Conservation (phyloP, 2,113 vertebrate species). For the Rattus rattus region DNA sequence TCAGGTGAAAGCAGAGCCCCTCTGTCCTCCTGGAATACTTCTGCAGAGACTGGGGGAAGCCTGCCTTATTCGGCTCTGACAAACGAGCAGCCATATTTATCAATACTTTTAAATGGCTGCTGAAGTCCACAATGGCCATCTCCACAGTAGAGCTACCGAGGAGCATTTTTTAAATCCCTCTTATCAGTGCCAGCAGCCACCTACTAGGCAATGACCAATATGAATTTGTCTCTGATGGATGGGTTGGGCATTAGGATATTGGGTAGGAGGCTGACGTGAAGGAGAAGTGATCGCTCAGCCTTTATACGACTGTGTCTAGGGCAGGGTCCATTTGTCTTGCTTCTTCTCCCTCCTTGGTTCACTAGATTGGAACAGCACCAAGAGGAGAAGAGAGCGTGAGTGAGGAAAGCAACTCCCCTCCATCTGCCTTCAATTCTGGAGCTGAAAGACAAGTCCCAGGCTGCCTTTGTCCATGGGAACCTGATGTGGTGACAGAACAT, state of each 20-base stretch:
- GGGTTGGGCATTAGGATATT: background rate
- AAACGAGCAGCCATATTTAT: background rate
- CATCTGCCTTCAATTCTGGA: constrained; percentile 67
- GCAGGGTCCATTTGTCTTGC: background rate
- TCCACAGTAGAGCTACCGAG: background rate
- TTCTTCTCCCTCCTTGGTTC: background rate
- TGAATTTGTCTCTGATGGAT: background rate
- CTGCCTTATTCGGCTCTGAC: background rate
- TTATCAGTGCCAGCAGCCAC: background rate
- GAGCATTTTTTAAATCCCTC: background rate
- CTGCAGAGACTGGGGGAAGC: no score
- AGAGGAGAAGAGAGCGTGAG: background rate
- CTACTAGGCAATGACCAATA: background rate
- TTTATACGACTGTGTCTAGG: background rate
- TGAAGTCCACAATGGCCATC: background rate
- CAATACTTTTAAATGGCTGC: background rate
- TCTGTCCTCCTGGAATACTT: background rate
- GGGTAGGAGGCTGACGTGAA: background rate
- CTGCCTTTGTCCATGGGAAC: constrained; percentile 28
- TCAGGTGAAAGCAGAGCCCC: background rate
- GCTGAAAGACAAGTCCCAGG: constrained; percentile 64
- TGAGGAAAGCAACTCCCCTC: constrained; percentile 27
- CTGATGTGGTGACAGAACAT: constrained; percentile 48
- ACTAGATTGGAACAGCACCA: constrained; percentile 8
- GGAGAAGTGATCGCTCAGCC: background rate